Evolutionary conservation across 1,140 invertebrate genomes (phyloP), one percentile per base, ranked within the genome.

Genomic region (Maniola jurtina): DNA sequence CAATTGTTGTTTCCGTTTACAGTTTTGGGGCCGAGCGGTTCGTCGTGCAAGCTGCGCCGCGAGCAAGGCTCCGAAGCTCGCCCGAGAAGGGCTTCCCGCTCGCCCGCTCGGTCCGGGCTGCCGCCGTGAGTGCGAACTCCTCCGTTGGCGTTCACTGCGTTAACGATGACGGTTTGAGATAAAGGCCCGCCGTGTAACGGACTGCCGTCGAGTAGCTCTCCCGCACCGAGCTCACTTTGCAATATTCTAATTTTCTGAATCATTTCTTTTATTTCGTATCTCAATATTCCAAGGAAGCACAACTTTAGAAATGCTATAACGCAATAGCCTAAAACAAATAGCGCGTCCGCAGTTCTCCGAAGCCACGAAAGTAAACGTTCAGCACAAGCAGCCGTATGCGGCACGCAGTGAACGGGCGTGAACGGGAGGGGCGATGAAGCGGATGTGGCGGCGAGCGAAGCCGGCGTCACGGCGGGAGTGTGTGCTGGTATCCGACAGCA

Each of bases 291-390:
- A 36, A 97, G 93, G 92, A 97, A 98, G 91, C 96, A 97, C 72
- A 97, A 91, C 89, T 98, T 98, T 54, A 97, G 93, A 89, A 97
- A 97, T 63, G 96, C 95, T 66, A 97, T 95, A 42, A 98, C 96
- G 87, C 97, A 98, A 85, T 97, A 97, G 8, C 96, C 96, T 52
- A 97, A 85, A 15, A 98, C 95, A 76, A 96, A 96, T 8, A 97
- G 92, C 34, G 96, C 90, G 76, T 97, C 96, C 7, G 95, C 95
- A 6, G 95, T 96, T 76, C 94, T 93, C 62, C 94, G 92, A 15
- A 97, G 90, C 94, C 96, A 97, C 34, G 92, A 86, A 42, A 95
- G 90, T 36, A 97, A 88, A 63, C 92, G 86, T 48, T 94, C 94
- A 36, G 94, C 94, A 87, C 96, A 97, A 50, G 95, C 96, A 14